A percentile compares a stretch with the other conserved stretches of the same genome.
phyloP scores from a whole-genome alignment of 2,113 vertebrate species.

The Cyanocitta stelleri region DNA sequence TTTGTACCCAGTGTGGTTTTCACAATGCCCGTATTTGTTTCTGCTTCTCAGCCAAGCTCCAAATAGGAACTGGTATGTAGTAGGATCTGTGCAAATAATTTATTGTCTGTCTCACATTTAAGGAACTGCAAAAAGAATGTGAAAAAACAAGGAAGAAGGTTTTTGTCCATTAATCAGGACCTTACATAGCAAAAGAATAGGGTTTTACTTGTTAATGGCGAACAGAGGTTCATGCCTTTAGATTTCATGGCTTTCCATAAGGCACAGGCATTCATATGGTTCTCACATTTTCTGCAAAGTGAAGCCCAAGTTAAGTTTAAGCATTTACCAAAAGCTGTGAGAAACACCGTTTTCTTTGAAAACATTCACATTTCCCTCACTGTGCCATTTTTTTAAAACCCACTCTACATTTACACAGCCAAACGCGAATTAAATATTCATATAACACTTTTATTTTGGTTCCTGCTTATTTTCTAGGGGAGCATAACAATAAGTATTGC shows the following conservation, averaged over 20 bases:
- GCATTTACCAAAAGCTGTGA: slow-evolving; percentile 12
- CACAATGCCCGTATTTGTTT: slow-evolving; percentile 51
- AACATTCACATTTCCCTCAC: background rate
- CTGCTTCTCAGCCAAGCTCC: slow-evolving; percentile 55
- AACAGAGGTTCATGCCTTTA: background rate
- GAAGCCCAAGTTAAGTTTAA: background rate
- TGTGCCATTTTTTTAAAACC: background rate
- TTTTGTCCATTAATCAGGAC: slow-evolving; percentile 28
- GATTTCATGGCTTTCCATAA: slow-evolving; percentile 36
- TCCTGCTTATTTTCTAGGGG: slow-evolving; percentile 17
- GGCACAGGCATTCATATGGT: slow-evolving; percentile 14
- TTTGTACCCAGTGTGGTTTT: slow-evolving; percentile 22
- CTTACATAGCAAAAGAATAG: slow-evolving; percentile 32
- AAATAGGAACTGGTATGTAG: slow-evolving; percentile 46
- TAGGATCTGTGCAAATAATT: slow-evolving; percentile 3
- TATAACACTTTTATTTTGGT: background rate
- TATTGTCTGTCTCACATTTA: slow-evolving; percentile 38
- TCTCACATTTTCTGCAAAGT: slow-evolving; percentile 49
- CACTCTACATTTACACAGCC: background rate
- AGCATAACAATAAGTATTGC: background rate
- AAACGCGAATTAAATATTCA: slow-evolving; percentile 29
- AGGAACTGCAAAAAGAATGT: slow-evolving; percentile 29
- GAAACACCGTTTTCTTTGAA: slow-evolving; percentile 10
- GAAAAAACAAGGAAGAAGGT: background rate
- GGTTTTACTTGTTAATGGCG: slow-evolving; percentile 15